These are phyloP conservation scores for Amphilophus citrinellus DNA, from an alignment of 2,113 vertebrate genomes.

Conservation along the genomic window DNA sequence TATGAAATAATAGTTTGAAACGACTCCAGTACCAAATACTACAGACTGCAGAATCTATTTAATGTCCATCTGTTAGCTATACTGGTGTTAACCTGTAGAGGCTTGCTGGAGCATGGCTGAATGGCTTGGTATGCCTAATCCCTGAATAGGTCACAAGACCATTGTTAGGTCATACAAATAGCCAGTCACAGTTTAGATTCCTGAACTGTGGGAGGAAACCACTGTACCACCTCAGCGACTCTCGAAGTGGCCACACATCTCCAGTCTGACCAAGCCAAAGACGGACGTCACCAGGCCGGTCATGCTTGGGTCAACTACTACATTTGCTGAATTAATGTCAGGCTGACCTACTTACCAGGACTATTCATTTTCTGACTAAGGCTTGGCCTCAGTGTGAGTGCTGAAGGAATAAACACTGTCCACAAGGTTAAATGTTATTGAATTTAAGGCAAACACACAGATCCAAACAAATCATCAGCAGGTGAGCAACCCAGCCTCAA, in stretches of 20 bases:
- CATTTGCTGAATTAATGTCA: slow-evolving; percentile 38
- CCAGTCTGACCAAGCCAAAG: background rate
- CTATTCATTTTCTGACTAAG: slow-evolving; percentile 34
- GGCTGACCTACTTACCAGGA: slow-evolving; percentile 28
- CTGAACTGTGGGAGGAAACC: background rate
- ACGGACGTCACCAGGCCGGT: slow-evolving; percentile 35
- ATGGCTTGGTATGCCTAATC: background rate
- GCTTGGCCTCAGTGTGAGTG: background rate
- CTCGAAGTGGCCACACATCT: background rate
- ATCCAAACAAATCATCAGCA: slow-evolving; percentile 20
- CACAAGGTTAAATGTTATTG: slow-evolving; percentile 41
- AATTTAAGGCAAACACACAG: slow-evolving; percentile 28
- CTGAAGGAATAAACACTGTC: slow-evolving; percentile 20
- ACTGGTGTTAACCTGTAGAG: background rate
- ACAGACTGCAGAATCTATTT: background rate
- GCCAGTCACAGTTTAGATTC: background rate
- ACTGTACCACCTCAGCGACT: background rate
- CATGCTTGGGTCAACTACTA: slow-evolving; percentile 34
- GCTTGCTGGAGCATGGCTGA: background rate
- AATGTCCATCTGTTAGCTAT: accelerated
- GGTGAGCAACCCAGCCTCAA: slow-evolving; percentile 13
- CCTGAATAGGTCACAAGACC: background rate
- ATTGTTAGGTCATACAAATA: background rate
- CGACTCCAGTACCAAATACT: background rate
- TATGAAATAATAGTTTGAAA: background rate